Conservation (phyloP, 2,113 vertebrate species). For the Anhinga anhinga region DNA sequence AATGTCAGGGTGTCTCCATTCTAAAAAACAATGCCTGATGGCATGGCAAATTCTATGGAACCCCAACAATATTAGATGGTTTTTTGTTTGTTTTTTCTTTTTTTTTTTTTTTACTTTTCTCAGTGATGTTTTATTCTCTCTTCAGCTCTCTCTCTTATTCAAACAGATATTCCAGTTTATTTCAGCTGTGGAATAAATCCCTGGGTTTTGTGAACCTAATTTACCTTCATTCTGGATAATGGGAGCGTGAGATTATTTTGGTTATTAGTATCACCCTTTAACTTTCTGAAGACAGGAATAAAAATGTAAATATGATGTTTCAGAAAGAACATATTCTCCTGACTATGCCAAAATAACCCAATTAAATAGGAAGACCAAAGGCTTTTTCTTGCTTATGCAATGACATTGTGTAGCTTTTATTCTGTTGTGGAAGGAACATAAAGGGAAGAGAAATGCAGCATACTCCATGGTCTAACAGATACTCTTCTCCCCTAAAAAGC, state of each 20-base stretch:
- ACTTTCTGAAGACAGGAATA: neutral
- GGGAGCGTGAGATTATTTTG: neutral
- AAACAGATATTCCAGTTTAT: neutral
- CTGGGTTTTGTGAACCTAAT: neutral
- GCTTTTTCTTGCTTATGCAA: neutral
- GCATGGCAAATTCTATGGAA: neutral
- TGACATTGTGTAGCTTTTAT: neutral
- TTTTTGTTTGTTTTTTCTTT: too few species aligned
- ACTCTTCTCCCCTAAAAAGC: neutral
- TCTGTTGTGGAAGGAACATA: neutral
- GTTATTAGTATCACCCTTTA: neutral
- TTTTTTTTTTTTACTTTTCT: neutral
- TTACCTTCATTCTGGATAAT: neutral
- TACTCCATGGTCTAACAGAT: neutral
- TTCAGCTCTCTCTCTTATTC: neutral
- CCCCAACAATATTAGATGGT: neutral
- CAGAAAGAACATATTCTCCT: neutral
- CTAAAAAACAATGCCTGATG: neutral
- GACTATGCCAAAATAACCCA: neutral
- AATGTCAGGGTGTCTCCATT: neutral
- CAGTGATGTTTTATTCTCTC: neutral
- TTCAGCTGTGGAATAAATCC: neutral
- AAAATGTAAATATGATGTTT: neutral
- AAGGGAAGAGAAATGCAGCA: neutral
- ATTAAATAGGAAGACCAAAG: neutral